phyloP scores from a whole-genome alignment of 2,888 invertebrate genomes.

The Brachylomia viminalis region DNA sequence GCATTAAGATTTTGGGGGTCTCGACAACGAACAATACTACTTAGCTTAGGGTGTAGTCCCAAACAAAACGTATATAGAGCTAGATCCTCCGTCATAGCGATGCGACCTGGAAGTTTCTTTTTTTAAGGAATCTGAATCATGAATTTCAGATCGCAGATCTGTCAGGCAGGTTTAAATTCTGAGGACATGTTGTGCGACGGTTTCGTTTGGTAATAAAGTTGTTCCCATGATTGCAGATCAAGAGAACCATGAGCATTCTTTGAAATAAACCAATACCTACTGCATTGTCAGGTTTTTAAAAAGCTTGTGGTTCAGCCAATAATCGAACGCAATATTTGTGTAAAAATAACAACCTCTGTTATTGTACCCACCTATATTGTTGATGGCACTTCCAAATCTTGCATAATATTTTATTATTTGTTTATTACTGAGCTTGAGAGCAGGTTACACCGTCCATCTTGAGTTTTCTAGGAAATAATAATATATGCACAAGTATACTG shows the following conservation, averaged over 20 bases:
- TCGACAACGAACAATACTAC: no score
- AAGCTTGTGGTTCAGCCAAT: no score
- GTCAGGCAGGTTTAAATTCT: neutral
- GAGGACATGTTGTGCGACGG: conserved; percentile 8
- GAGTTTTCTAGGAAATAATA: neutral
- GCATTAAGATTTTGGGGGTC: no score
- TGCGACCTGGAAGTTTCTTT: neutral
- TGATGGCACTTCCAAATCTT: neutral
- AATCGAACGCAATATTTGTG: no score
- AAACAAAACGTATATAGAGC: neutral
- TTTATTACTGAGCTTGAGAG: neutral
- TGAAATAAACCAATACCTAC: no score
- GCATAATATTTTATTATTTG: neutral
- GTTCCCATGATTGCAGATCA: neutral
- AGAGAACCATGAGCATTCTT: no score
- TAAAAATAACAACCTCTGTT: no score
- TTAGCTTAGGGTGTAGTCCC: neutral
- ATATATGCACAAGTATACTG: neutral
- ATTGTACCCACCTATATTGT: neutral
- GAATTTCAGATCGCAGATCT: neutral
- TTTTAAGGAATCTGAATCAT: neutral
- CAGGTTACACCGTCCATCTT: neutral
- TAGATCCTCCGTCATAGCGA: neutral
- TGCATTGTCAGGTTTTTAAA: no score
- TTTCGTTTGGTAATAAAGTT: conserved; percentile 2